phyloP scores from a whole-genome alignment of 2,797 vertebrate species.

The Periophthalmus magnuspinnatus region DNA sequence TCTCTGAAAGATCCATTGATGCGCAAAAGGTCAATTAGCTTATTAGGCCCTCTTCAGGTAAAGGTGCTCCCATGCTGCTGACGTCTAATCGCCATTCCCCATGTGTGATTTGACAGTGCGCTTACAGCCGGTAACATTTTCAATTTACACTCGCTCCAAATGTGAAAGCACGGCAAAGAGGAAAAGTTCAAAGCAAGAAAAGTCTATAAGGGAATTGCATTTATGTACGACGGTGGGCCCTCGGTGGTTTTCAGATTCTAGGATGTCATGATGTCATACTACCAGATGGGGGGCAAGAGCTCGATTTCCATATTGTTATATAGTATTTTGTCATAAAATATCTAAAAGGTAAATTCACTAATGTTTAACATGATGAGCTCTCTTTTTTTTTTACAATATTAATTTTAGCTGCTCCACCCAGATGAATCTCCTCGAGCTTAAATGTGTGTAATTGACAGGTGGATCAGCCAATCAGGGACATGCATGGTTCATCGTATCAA shows the following conservation, averaged over 20 bases:
- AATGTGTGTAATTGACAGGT: no score
- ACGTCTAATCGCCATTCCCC: constrained; percentile 53
- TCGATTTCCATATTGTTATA: no score
- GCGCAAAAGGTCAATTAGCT: constrained; percentile 80
- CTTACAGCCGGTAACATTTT: constrained; percentile 58
- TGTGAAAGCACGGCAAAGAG: constrained; percentile 27
- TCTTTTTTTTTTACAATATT: no score
- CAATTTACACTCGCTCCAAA: constrained; percentile 47
- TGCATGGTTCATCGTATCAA: no score
- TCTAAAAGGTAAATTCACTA: no score
- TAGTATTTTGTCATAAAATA: no score
- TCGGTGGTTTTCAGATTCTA: neutral
- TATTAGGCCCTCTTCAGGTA: constrained; percentile 72
- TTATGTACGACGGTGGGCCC: neutral
- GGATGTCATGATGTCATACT: no score
- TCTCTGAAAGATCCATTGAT: constrained; percentile 45
- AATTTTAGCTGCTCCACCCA: no score
- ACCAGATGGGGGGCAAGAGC: no score
- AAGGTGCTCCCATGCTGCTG: constrained; percentile 69
- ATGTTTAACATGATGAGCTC: no score
- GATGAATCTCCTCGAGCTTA: no score
- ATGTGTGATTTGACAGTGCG: constrained; percentile 38
- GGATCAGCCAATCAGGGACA: no score
- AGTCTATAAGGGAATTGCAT: constrained; percentile 3
- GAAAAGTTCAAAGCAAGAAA: constrained; percentile 12